phyloP scores from a whole-genome alignment of 2,797 vertebrate species.

The Crax fasciolata region DNA sequence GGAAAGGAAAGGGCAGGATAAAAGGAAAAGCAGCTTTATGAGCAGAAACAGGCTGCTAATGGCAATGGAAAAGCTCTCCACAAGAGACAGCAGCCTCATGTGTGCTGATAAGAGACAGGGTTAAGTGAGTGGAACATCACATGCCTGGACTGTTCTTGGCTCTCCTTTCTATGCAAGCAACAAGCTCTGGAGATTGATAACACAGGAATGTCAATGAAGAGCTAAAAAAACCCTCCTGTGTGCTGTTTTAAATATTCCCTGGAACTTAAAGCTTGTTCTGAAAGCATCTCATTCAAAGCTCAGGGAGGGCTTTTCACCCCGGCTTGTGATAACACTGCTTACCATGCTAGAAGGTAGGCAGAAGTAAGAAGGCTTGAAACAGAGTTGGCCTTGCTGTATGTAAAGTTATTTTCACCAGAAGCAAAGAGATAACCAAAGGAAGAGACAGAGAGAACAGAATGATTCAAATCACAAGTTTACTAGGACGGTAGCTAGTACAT shows the following conservation, averaged over 20 bases:
- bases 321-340: not conserved
- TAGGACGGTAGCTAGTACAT: not conserved
- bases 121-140: conserved; percentile 68
- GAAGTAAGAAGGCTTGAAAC: not conserved
- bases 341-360: not conserved
- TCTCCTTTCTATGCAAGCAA: conserved; percentile 54
- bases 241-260: conserved; percentile 47
- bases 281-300: conserved; percentile 6
- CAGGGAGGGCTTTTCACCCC: not conserved
- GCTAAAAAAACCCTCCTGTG: conserved; percentile 40
- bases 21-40: not conserved
- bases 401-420: not conserved
- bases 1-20: not conserved
- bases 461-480: not conserved
- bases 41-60: conserved; percentile 15
- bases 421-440: not conserved
- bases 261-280: not conserved
- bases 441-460: not conserved
- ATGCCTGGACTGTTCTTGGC: conserved; percentile 44
- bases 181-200: conserved; percentile 62
- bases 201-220: conserved; percentile 66
- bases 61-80: conserved; percentile 45
- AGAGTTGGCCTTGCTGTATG: not conserved
- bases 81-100: conserved; percentile 18
- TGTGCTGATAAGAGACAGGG: conserved; percentile 53